Conservation (phyloP, 2,888 invertebrate species). For the Microctonus brassicae region DNA sequence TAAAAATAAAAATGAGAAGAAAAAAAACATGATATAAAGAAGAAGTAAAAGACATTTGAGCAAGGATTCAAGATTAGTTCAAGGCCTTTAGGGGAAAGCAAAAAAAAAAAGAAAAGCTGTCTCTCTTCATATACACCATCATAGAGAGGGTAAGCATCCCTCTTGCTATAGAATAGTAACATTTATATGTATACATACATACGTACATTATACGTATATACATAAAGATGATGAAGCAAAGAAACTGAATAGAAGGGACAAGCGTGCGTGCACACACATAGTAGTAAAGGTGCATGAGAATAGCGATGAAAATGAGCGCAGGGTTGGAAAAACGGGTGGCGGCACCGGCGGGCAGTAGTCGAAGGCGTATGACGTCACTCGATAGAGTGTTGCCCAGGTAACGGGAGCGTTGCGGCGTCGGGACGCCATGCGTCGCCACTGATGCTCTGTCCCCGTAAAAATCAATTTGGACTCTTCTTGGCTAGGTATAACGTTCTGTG, state of each 20-base stretch:
- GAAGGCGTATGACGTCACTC: slow-evolving; percentile 58
- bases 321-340: slow-evolving; percentile 40
- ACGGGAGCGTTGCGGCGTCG: slow-evolving; percentile 59
- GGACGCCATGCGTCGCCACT: slow-evolving; percentile 65
- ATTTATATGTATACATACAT: not conserved
- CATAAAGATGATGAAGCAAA: not conserved
- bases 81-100: slow-evolving; percentile 17
- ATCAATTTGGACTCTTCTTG: slow-evolving; percentile 66
- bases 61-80: slow-evolving; percentile 19
- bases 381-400: slow-evolving; percentile 64
- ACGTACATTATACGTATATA: not conserved
- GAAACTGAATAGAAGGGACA: slow-evolving; percentile 8
- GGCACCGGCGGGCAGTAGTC: slow-evolving; percentile 1
- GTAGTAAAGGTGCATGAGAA: slow-evolving; percentile 30
- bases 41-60: slow-evolving; percentile 1
- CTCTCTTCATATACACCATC: not conserved
- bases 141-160: not conserved
- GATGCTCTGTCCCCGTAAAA: slow-evolving; percentile 64
- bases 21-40: not conserved
- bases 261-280: slow-evolving; percentile 7
- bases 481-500: slow-evolving; percentile 52
- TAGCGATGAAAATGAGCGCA: slow-evolving; percentile 34
- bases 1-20: not conserved
- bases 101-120: slow-evolving; percentile 10
- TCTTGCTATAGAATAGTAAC: not conserved